A percentile compares a stretch with the other conserved stretches of the same genome.
Evolutionary conservation across 2,888 invertebrate genomes (phyloP).

Genomic region (Eilema sororculum): DNA sequence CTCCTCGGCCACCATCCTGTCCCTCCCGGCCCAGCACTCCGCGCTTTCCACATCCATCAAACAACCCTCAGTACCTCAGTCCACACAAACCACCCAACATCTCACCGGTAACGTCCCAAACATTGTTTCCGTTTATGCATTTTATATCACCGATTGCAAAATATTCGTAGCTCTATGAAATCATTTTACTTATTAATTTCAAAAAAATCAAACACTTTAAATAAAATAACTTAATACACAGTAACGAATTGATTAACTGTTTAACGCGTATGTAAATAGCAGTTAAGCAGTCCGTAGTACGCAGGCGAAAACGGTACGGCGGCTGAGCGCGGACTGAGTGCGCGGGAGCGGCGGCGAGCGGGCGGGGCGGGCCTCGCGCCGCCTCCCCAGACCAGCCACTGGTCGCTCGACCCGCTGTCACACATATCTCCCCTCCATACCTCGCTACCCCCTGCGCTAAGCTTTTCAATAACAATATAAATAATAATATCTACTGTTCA

Average conservation of each 20-base stretch:
- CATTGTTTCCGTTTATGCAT: slow-evolving; percentile 64
- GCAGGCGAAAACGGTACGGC: slow-evolving; percentile 66
- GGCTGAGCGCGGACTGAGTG: slow-evolving; percentile 81
- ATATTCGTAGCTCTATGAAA: slow-evolving; percentile 27
- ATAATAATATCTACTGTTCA: slow-evolving; percentile 56
- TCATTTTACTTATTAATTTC: slow-evolving; percentile 31
- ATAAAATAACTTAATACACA: slow-evolving; percentile 31
- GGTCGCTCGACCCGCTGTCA: slow-evolving; percentile 79
- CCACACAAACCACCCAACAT: slow-evolving; percentile 63
- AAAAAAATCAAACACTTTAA: slow-evolving; percentile 35
- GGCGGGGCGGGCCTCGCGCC: slow-evolving; percentile 60
- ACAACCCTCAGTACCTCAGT: slow-evolving; percentile 69
- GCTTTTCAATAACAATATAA: slow-evolving; percentile 77
- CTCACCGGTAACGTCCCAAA: slow-evolving; percentile 73
- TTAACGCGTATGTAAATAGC: slow-evolving; percentile 56
- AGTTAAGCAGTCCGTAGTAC: slow-evolving; percentile 50
- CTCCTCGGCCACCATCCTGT: slow-evolving; percentile 84
- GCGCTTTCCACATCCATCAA: slow-evolving; percentile 84
- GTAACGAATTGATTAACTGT: slow-evolving; percentile 42
- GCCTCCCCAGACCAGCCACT: slow-evolving; percentile 74
- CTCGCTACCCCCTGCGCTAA: slow-evolving; percentile 59
- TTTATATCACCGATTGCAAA: slow-evolving; percentile 38
- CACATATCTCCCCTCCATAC: slow-evolving; percentile 63
- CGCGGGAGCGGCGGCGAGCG: slow-evolving; percentile 67
- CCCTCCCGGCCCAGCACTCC: slow-evolving; percentile 78